Conservation (phyloP, 2,888 invertebrate species). For the Epinotia brunnichana region DNA sequence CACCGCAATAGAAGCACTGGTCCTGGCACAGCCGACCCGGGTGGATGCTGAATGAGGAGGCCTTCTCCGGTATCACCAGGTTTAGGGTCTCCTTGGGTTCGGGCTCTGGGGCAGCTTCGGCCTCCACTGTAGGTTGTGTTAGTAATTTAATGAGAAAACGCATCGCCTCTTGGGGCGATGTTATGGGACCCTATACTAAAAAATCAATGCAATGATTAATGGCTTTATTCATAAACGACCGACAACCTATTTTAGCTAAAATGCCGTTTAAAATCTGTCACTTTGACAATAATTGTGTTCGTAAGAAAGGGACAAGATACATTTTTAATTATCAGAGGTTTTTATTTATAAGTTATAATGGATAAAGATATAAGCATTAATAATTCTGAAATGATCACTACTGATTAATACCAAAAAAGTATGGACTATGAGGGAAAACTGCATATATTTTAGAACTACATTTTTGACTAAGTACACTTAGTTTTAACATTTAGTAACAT, state of each 20-base stretch:
- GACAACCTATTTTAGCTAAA: too few relatives aligned
- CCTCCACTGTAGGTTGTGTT: slow-evolving; percentile 54
- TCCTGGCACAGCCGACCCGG: slow-evolving; percentile 92
- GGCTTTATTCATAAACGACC: too few relatives aligned
- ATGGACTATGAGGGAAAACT: neutral
- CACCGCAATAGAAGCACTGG: slow-evolving; percentile 94
- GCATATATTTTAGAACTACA: neutral
- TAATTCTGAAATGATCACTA: neutral
- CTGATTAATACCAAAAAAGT: neutral
- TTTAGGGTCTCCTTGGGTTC: slow-evolving; percentile 82
- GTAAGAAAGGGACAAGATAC: too few relatives aligned
- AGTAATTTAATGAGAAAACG: neutral
- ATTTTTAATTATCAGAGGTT: too few relatives aligned
- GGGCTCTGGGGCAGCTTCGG: slow-evolving; percentile 70
- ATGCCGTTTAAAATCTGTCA: too few relatives aligned
- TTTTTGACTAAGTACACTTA: too few relatives aligned
- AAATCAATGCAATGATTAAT: neutral
- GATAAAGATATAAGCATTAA: too few relatives aligned
- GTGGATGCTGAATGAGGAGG: slow-evolving; percentile 93
- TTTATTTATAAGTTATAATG: too few relatives aligned
- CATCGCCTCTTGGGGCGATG: neutral
- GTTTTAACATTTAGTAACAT: too few relatives aligned
- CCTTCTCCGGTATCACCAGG: slow-evolving; percentile 93
- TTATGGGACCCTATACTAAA: neutral
- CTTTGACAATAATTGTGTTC: too few relatives aligned